phyloP scores from a whole-genome alignment of 2,797 vertebrate species.

The Pygocentrus nattereri region DNA sequence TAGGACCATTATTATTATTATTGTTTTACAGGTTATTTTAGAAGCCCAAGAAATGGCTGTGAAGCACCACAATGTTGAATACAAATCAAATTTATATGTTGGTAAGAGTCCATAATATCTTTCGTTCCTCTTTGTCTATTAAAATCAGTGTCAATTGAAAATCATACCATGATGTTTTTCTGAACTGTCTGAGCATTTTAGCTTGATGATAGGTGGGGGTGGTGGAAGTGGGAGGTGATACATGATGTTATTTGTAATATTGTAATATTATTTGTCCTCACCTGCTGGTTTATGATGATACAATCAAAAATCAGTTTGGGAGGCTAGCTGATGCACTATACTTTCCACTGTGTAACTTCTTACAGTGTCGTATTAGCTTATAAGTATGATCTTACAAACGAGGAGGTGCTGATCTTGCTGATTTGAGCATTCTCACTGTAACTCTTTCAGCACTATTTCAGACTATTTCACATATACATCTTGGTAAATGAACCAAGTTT shows the following conservation, averaged over 20 bases:
- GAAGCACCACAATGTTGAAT: conserved; percentile 92
- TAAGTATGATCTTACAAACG: not conserved
- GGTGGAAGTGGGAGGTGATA: no score
- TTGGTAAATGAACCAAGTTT: no score
- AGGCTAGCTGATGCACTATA: not conserved
- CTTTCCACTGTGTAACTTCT: not conserved
- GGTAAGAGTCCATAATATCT: conserved; percentile 75
- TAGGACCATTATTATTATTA: not conserved
- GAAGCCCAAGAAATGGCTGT: conserved; percentile 99
- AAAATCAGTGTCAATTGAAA: not conserved
- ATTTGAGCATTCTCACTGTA: not conserved
- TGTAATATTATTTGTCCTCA: no score
- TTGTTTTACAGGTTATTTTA: conserved; percentile 83
- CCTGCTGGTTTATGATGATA: no score
- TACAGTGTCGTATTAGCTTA: not conserved
- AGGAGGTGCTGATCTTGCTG: not conserved
- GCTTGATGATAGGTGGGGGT: no score
- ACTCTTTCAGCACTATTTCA: no score
- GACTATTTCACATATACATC: no score
- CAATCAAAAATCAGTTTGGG: no score
- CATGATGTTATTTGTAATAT: no score
- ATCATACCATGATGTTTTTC: no score
- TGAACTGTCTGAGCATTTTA: no score
- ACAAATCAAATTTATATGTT: conserved; percentile 92
- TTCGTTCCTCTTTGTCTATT: not conserved